Base-by-base conservation (phyloP, 2,888 invertebrate genomes). In the Helicoverpa assulta region DNA sequence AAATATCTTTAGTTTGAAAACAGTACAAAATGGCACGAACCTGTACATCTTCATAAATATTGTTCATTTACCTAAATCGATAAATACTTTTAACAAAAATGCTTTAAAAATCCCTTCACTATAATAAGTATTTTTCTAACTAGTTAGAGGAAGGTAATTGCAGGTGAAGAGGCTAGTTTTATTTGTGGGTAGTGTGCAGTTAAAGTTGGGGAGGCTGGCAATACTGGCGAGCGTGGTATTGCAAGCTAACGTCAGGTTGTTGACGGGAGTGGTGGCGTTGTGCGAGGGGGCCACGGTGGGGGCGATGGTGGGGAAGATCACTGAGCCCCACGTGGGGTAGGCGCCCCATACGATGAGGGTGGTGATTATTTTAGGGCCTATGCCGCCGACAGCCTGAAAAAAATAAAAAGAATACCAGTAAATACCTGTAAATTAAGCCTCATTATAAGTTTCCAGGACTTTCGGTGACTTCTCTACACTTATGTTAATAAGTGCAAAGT, bases 351-450 rank as follows among this genome's bases (percentile, higher is more conserved):
- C 96, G 4, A 98, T 92, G 2, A 97, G 84, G 0, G 98, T 96
- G 0, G 98, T 97, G 58, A 98, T 96, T 10, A 98, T 91, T 76
- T 98, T 98, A 37, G 99, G 98, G 0, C 97, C 97, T 73, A 98
- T 96, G 14, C 98, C 98, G 62, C 98, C 98, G 72, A 97, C 95
- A 0, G 97, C 96, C 97, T 97, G 77, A 10, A 83, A 76, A 47
- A 1, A 55, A 47, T 66, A 51, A n/a, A n/a, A n/a, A 26, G n/a
- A 19, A 18, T 29, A 14, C 14, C 40, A 40, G 40, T 14, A 14
- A 14, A 0, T 37, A 37, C 12, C 4, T 10, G 40, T 40, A 14
- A 40, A 26, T 26, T 26, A 26, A 4, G 26, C 1, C 2, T n/a
- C 3, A 4, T 26, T 26, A 3, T 26, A 26, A 26, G 2, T 26